Base-by-base conservation (phyloP, 2,113 vertebrate genomes). In the Mormyrus lacerda region DNA sequence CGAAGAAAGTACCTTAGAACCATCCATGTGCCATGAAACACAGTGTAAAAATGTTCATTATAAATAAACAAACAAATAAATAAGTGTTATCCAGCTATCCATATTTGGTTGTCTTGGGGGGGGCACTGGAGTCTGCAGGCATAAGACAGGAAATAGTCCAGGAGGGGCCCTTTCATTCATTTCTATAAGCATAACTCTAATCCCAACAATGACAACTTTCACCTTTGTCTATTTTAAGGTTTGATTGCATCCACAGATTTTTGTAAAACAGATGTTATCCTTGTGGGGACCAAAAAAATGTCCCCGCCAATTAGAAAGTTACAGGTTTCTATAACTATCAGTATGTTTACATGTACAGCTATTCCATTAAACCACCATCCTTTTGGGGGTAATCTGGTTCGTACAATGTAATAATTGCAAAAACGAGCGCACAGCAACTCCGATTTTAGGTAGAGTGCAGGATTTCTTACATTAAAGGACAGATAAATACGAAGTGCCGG, bases 401-500 rank as follows among this genome's bases (percentile, higher is more conserved):
- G 4, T 17, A 19, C 51, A 19, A 53, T 19, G 1, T 53, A 53
- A 53, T 53, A 53, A 53, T 19, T 53, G 15, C 15, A 53, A 19
- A 53, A 53, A 17, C 3, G 17, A 53, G 19, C 0, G 4, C 15
- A 53, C 17, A 19, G 17, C 51, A 53, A 19, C 51, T 19, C 51
- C 1, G 51, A 53, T 53, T 31, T 4, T 69, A 69, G 61, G 27
- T 4, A 31, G 61, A 31, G 10, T 69, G 61, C 10, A 69, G 61
- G 73, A 69, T 88, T 90, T 87, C 69, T 44, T 69, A 48, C 44
- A 90, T 82, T 88, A 51, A 88, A 82, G 45, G 50, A 88, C 85
- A 58, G 89, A 88, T 90, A 88, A 61, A 90, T 83, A 82, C 13
- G 51, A 90, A 90, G 73, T 65, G 86, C 35, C 50, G 44, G 42